phyloP scores from a whole-genome alignment of 2,888 invertebrate species.

The Eucriotettix oculatus region DNA sequence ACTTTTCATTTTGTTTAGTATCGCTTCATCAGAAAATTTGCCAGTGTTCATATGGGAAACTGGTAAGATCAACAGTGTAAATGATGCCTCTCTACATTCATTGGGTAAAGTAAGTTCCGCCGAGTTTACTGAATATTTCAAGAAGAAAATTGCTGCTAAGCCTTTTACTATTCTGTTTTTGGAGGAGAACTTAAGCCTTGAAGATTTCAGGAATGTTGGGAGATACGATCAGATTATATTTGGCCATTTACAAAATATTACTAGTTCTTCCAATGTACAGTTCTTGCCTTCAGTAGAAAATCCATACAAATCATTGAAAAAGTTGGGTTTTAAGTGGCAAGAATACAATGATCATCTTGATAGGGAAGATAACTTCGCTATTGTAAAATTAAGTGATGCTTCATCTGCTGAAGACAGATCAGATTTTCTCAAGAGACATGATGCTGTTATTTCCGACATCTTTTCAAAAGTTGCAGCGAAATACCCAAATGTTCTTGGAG shows the following conservation, averaged over 20 bases:
- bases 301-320: conserved; percentile 36
- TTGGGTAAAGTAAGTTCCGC: conserved; percentile 5
- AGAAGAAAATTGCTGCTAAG: conserved; percentile 8
- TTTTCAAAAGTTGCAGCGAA: conserved; percentile 30
- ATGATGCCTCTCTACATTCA: background rate
- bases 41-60: background rate
- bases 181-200: conserved; percentile 36
- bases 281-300: conserved; percentile 40
- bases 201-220: conserved; percentile 37
- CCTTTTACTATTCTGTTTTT: conserved; percentile 29
- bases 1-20: background rate
- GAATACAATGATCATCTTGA: background rate
- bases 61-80: background rate
- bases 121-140: conserved; percentile 5
- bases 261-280: conserved; percentile 28
- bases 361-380: conserved; percentile 2
- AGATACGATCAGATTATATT: conserved; percentile 23
- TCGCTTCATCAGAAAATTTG: background rate
- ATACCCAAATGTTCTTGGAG: conserved; percentile 31
- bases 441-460: conserved; percentile 31
- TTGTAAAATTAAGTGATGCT: conserved; percentile 17
- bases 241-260: conserved; percentile 26
- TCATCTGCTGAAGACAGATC: conserved; percentile 29
- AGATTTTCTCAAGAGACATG: conserved; percentile 40
- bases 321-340: conserved; percentile 21